Base-by-base conservation (phyloP, 2,797 vertebrate genomes). In the Xenentodon cancila region DNA sequence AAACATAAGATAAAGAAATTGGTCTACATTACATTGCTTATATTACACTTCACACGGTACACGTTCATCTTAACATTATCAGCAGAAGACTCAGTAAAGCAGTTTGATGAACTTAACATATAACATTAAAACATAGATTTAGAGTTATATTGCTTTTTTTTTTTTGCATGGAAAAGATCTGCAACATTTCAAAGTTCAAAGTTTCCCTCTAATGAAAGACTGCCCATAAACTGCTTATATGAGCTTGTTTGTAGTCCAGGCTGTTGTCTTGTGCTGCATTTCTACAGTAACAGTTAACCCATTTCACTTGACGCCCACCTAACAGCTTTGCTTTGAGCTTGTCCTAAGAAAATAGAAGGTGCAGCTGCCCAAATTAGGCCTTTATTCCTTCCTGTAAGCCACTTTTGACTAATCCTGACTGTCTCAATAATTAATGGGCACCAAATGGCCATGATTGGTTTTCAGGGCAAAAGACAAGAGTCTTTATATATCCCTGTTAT, bases 361-460 rank as follows among this genome's bases (percentile, higher is more conserved):
- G 30, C 30, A 32, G 30, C 30, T 32, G 7, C 30, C 30, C 30
- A 32, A 32, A 7, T 3, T 34, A 18, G 4, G 51, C 18, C 27
- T 6, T 34, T 13, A 50, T 17, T 45, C 9, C 30, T 9, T 47
- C 46, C 11, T 3, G 0, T 6, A 20, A 48, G 11, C 12, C 20
- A 15, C 1, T 15, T 49, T 49, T 15, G 6, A 46, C 25, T 2
- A 37, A 1, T 32, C 32, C 7, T 9, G 32, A 32, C 25, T 3
- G 25, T 25, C n/a, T n/a, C 25, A 32, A 9, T 32, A 32, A 6
- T 32, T 7, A 15, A 60, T 19, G 32, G 4, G 4, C 37, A 44
- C n/a, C n/a, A 61, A 51, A 20, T n/a, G 18, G 30, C 49, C 17
- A 13, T 15, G 37, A 21, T 59, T 47, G 47, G 45, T 16, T 34